Evolutionary conservation across 2,888 invertebrate species (phyloP).

Genomic region (Hirtodrosophila alboralis): DNA sequence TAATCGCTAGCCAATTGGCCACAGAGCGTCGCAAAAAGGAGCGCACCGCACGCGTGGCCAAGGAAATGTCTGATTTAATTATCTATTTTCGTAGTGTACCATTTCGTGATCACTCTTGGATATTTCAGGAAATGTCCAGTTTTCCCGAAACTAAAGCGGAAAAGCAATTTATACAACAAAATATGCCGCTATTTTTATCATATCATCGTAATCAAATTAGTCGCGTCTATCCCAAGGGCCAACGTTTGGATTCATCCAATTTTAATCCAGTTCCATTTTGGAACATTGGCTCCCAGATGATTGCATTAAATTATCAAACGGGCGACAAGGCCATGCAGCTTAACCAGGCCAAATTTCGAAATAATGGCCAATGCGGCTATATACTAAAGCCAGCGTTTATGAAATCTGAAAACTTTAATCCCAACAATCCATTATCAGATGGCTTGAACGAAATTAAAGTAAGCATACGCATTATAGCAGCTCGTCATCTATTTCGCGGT

Average conservation of each 20-base stretch:
- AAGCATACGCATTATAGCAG: slow-evolving; percentile 92
- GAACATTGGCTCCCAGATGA: slow-evolving; percentile 98
- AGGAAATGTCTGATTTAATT: slow-evolving; percentile 98
- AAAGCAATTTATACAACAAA: slow-evolving; percentile 92
- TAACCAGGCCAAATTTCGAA: slow-evolving; percentile 95
- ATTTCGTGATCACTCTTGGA: slow-evolving; percentile 88
- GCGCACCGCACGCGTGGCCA: slow-evolving; percentile 94
- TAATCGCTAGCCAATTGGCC: slow-evolving; percentile 91
- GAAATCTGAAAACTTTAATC: slow-evolving; percentile 91
- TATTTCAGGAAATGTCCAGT: slow-evolving; percentile 98
- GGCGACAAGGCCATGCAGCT: slow-evolving; percentile 97
- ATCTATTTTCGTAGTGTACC: slow-evolving; percentile 94
- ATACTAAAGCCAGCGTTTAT: slow-evolving; percentile 95
- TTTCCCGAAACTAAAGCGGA: slow-evolving; percentile 98
- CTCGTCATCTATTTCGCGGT: slow-evolving; percentile 93
- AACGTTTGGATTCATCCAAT: slow-evolving; percentile 98
- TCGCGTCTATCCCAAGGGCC: slow-evolving; percentile 97
- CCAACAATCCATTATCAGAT: slow-evolving; percentile 88
- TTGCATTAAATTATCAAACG: slow-evolving; percentile 98
- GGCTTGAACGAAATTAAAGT: slow-evolving; percentile 87
- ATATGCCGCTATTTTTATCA: slow-evolving; percentile 88
- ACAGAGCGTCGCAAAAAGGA: slow-evolving; percentile 94
- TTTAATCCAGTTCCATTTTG: slow-evolving; percentile 97
- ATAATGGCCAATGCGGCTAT: slow-evolving; percentile 97
- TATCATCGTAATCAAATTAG: slow-evolving; percentile 95